Conservation (phyloP, 2,797 vertebrate species). For the Emydoidea blandingii region DNA sequence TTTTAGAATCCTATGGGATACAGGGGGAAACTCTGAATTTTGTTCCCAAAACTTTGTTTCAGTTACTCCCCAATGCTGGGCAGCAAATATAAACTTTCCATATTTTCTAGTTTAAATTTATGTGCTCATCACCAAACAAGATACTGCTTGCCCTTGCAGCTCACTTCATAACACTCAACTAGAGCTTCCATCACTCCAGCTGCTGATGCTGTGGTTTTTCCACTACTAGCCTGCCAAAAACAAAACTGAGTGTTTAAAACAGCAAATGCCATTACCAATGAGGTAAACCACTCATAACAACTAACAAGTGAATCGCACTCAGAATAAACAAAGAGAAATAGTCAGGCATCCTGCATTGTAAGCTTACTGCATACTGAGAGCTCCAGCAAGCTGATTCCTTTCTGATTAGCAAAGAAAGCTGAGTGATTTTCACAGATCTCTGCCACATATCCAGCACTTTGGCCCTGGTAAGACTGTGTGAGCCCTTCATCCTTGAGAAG, state of each 20-base stretch:
- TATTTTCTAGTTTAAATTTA: conserved; percentile 15
- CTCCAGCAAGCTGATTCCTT: neutral
- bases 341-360: neutral
- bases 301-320: neutral
- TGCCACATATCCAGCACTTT: neutral
- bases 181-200: neutral
- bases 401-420: conserved; percentile 24
- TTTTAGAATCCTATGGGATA: neutral
- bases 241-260: neutral
- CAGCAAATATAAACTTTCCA: neutral
- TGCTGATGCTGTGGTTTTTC: neutral
- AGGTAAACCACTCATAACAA: neutral
- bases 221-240: neutral
- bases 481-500: neutral
- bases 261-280: neutral
- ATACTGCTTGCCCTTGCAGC: neutral
- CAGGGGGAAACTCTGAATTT: neutral
- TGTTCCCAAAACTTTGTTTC: neutral
- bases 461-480: neutral
- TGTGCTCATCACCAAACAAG: neutral
- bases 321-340: conserved; percentile 27
- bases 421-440: neutral
- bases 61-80: neutral
- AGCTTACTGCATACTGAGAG: neutral
- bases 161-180: neutral